Evolutionary conservation across 2,888 invertebrate genomes (phyloP), one percentile per base, ranked within the genome.

Genomic region (Plebejus melissa): DNA sequence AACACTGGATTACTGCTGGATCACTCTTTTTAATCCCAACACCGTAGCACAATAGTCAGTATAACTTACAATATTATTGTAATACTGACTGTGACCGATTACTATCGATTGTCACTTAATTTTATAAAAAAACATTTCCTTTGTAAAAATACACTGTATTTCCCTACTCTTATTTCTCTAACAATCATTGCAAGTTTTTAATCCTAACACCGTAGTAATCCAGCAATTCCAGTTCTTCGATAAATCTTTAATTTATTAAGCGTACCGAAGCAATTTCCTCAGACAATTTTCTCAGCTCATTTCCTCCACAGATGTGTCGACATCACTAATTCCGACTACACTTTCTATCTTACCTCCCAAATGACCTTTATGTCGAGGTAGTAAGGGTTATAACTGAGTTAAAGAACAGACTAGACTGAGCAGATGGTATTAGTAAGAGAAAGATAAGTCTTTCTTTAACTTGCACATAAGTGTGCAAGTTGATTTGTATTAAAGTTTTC

Each of bases 241-340:
- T 60, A 60, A 60, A 60, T 60, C 60, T 60, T 60, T 60, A 60
- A 60, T 60, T 60, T 60, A 60, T 60, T 60, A 60, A 60, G 6
- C 32, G 65, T 65, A 13, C 65, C 32, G 71, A 13, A 54, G 72
- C 72, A 72, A 54, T 72, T 72, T 54, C 28, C 72, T 50, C 54
- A 28, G 50, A 72, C 74, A 60, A 74, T 65, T 46, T 65, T 75
- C 75, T 70, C 70, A 75, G 58, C 58, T 75, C 77, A 78, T 78
- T 80, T 78, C 78, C 77, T 79, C 76, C 76, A 79, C 81, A 82
- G 82, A 81, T 82, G 82, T 78, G 79, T 76, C 82, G 80, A 80
- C 81, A 80, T 79, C 79, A 80, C 81, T 81, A 81, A 82, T 82
- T 82, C 80, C 80, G 79, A 78, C 79, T 79, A 78, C 79, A 79